Evolutionary conservation across 2,888 invertebrate genomes (phyloP).

Genomic region (Smittia sp.): DNA sequence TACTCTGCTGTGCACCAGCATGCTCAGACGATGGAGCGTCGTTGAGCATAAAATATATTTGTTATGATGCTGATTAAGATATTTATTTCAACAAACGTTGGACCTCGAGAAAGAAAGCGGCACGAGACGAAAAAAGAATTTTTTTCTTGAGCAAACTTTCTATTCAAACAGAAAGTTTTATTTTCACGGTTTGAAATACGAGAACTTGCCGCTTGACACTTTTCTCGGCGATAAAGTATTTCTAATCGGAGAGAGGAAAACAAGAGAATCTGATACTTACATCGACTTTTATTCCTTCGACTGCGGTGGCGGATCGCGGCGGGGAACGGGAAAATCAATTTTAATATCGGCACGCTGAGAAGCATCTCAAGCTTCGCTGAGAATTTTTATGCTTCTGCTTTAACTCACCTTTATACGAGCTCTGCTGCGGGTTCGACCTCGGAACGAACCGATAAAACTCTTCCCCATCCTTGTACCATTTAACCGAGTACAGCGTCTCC

Average conservation of each 20-base stretch:
- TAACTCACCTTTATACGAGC: constrained; percentile 61
- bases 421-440: constrained; percentile 66
- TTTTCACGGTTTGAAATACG: not conserved
- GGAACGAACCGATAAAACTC: constrained; percentile 80
- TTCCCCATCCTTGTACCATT: constrained; percentile 65
- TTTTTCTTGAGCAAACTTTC: not conserved
- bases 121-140: not conserved
- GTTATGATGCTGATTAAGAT: not conserved
- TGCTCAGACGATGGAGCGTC: not conserved
- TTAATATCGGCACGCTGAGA: no score
- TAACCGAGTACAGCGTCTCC: constrained; percentile 30
- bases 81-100: constrained; percentile 3
- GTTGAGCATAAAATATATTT: not conserved
- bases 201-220: no score
- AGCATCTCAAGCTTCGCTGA: no score
- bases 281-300: constrained; percentile 63
- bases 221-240: no score
- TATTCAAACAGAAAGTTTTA: not conserved
- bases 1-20: not conserved
- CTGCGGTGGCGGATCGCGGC: constrained; percentile 44
- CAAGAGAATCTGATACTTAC: constrained; percentile 56
- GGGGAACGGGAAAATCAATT: no score
- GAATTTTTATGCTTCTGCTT: no score
- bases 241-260: not conserved
- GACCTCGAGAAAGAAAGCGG: not conserved